These are phyloP conservation scores for Lissocephala sabroskyi DNA, from an alignment of 2,888 invertebrate genomes.

Conservation along the genomic window DNA sequence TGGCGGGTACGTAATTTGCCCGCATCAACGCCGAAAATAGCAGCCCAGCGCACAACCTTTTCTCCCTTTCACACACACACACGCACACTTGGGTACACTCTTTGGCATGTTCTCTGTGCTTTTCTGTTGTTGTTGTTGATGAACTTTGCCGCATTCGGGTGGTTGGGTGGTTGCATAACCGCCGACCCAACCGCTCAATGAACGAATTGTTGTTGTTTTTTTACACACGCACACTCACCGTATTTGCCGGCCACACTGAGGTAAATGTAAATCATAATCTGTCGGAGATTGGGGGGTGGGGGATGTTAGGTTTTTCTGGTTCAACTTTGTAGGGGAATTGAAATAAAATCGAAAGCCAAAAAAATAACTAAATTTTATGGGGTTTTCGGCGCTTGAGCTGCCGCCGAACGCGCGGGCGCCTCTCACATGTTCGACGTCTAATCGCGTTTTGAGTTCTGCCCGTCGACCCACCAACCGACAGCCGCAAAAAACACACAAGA, in stretches of 20 bases:
- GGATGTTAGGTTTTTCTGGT: too few relatives aligned
- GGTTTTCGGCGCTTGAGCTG: slow-evolving; percentile 26
- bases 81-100: too few relatives aligned
- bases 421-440: slow-evolving; percentile 71
- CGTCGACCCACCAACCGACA: slow-evolving; percentile 18
- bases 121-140: too few relatives aligned
- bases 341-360: slow-evolving; percentile 25
- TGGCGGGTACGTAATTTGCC: slow-evolving; percentile 42
- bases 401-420: slow-evolving; percentile 38
- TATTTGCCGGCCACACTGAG: slow-evolving; percentile 70
- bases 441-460: slow-evolving; percentile 70
- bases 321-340: too few relatives aligned
- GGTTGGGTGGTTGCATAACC: not conserved
- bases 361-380: too few relatives aligned
- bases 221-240: slow-evolving; percentile 62
- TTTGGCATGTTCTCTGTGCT: too few relatives aligned
- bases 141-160: too few relatives aligned
- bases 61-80: slow-evolving; percentile 9
- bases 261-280: slow-evolving; percentile 71
- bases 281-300: too few relatives aligned
- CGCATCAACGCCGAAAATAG: slow-evolving; percentile 31
- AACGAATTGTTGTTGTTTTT: too few relatives aligned
- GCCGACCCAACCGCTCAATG: not conserved
- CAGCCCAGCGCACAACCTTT: slow-evolving; percentile 2
- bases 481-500: slow-evolving; percentile 19